These are phyloP conservation scores for Thera britannica DNA, from an alignment of 2,888 invertebrate species.

Conservation along the genomic window DNA sequence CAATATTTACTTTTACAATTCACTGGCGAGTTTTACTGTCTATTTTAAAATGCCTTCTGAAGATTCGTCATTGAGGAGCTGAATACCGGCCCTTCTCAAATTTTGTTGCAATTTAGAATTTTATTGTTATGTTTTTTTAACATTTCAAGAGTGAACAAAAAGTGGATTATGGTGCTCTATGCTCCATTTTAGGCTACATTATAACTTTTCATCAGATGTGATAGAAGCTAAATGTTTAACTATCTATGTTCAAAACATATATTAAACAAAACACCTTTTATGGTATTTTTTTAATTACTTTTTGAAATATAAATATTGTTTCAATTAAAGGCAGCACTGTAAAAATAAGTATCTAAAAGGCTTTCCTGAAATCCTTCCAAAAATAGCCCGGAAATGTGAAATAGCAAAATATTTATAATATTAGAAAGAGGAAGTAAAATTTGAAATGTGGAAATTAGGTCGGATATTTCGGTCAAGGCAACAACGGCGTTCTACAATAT, in stretches of 20 bases:
- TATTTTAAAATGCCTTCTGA: background rate
- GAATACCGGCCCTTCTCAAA: no score
- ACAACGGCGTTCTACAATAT: constrained; percentile 10
- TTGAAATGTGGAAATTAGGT: constrained; percentile 25
- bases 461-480: constrained; percentile 35
- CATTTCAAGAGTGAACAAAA: no score
- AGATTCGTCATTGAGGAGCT: no score
- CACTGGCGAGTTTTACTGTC: background rate
- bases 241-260: no score
- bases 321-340: background rate
- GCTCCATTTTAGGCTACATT: no score
- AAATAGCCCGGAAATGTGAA: constrained; percentile 5
- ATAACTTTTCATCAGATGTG: no score
- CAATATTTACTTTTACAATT: constrained; percentile 26
- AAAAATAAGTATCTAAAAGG: background rate
- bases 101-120: no score
- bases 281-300: background rate
- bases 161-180: no score
- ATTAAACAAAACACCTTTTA: no score
- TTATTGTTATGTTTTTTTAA: no score
- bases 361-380: background rate
- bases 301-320: background rate
- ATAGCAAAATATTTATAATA: constrained; percentile 4
- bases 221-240: no score
- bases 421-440: constrained; percentile 26